phyloP scores from a whole-genome alignment of 2,797 vertebrate genomes.

The Choloepus didactylus region DNA sequence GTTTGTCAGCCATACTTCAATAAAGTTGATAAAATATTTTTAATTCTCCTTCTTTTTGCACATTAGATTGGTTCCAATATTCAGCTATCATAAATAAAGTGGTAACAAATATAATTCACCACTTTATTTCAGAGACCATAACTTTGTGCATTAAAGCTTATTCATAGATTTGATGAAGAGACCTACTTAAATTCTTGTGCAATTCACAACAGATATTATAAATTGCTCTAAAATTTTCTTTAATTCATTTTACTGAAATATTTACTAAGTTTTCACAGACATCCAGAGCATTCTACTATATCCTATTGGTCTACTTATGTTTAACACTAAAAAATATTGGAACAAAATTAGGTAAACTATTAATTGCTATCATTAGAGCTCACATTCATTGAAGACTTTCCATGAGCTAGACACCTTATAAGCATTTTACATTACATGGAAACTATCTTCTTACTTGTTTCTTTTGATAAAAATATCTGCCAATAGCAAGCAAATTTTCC shows the following conservation, averaged over 20 bases:
- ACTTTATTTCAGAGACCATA: slow-evolving; percentile 14
- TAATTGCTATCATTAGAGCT: neutral
- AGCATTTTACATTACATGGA: neutral
- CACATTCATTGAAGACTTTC: neutral
- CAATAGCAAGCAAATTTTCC: slow-evolving; percentile 58
- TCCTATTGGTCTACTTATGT: neutral
- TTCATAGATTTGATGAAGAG: neutral
- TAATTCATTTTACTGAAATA: slow-evolving; percentile 44
- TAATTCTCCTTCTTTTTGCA: neutral
- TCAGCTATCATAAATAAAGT: slow-evolving; percentile 1
- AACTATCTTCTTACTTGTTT: slow-evolving; percentile 34
- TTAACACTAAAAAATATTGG: slow-evolving; percentile 34
- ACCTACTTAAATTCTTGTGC: neutral
- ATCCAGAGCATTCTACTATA: neutral
- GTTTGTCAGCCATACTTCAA: neutral
- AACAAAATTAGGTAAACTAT: slow-evolving; percentile 11
- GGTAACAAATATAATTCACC: neutral
- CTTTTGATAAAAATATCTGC: slow-evolving; percentile 39
- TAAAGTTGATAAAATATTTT: neutral
- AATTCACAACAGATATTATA: slow-evolving; percentile 3
- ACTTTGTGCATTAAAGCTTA: neutral
- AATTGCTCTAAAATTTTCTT: slow-evolving; percentile 15
- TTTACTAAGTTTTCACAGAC: neutral
- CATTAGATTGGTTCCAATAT: neutral
- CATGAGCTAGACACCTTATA: neutral